Percentiles rank a stretch among this genome's conserved stretches.
Conservation (phyloP, 92 coral and sea anemone genomes). For the Heteractis magnifica region DNA sequence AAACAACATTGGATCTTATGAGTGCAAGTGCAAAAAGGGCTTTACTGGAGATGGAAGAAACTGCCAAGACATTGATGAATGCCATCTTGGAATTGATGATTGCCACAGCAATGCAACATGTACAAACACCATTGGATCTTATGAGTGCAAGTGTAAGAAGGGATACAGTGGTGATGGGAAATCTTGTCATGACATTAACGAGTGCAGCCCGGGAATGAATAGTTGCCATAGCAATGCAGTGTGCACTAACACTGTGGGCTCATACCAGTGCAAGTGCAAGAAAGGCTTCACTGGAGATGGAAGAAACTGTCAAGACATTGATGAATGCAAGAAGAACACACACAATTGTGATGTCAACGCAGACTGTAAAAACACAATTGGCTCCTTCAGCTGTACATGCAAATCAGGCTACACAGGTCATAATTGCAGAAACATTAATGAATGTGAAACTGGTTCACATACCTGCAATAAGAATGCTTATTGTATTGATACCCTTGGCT, state of each 20-base stretch:
- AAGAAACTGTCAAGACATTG: background rate
- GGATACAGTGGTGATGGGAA: conserved; percentile 9
- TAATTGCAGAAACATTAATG: background rate
- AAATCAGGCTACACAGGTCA: background rate
- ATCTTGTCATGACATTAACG: conserved; percentile 3
- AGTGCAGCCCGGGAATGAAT: background rate
- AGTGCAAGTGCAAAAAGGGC: background rate
- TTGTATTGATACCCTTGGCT: background rate
- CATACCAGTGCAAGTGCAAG: conserved; percentile 20
- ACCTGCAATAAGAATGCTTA: background rate
- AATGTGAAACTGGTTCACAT: background rate
- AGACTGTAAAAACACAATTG: background rate
- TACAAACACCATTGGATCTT: conserved; percentile 14
- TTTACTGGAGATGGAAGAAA: background rate
- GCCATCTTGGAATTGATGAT: too few relatives aligned
- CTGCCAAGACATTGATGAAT: background rate
- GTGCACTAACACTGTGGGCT: conserved; percentile 14
- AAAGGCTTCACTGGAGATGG: background rate
- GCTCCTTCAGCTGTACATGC: background rate
- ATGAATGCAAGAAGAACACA: background rate
- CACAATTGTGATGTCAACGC: background rate
- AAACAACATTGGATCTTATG: conserved; percentile 14
- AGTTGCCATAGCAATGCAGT: background rate
- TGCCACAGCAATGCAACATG: background rate
- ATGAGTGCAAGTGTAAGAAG: background rate